Evolutionary conservation across 2,113 vertebrate genomes (phyloP), one percentile per base, ranked within the genome.

Genomic region (Castor canadensis): DNA sequence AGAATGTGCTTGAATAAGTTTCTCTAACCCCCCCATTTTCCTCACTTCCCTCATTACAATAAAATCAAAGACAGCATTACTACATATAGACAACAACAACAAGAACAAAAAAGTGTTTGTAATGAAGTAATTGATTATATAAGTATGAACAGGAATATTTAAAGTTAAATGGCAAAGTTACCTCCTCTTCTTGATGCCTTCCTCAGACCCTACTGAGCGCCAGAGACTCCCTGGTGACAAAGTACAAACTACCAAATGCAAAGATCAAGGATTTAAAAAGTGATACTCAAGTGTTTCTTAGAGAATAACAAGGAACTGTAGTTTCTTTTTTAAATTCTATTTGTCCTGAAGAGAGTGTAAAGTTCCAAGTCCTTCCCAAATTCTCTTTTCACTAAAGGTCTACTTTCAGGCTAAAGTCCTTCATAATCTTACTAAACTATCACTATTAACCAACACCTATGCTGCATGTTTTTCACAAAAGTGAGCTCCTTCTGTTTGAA

Each of bases 61-160:
- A 86, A 93, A 91, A 47, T 92, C 45, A 80, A 94, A 91, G 60
- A 22, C 32, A 72, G 10, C n/a, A 89, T 86, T 89, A 69, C 30
- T 94, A 80, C 54, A 76, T 0, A 85, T 16, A 73, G 35, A 43
- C 38, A 92, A 75, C 52, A n/a, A n/a, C n/a, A n/a, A n/a, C n/a
- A n/a, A n/a, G n/a, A n/a, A n/a, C 64, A 73, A 64, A 58, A 49
- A 40, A 75, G 9, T 49, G 19, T 89, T 43, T 79, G 16, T 24
- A 58, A 30, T 43, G 38, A 85, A 85, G 62, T 26, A 67, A 24
- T 0, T 45, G 64, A 64, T 80, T 30, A 72, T n/a, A 10, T n/a
- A 93, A 77, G 56, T 49, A 8, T 66, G 22, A 92, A 80, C 22
- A 87, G 32, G 38, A 87, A 90, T 40, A 32, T 81, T 49, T 69